Evolutionary conservation across 2,888 invertebrate genomes (phyloP), one percentile per base, ranked within the genome.

Genomic region (Macropis europaea): DNA sequence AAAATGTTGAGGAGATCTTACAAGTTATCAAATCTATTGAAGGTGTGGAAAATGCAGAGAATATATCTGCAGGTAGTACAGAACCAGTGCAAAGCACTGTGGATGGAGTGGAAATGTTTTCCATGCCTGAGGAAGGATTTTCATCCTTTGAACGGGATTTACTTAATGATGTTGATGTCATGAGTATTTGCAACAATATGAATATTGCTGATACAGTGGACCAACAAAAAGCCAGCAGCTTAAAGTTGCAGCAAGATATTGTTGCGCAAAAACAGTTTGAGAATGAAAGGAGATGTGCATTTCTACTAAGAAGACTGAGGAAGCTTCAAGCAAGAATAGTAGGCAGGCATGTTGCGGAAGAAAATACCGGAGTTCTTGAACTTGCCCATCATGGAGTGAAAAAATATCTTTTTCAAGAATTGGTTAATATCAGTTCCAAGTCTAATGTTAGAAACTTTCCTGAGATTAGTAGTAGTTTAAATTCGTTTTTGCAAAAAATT

Each of bases 11-110:
- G 24, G 95, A 95, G 77, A 91, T 96, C 56, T 91, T 96, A 7
- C 95, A 95, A 88, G 95, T 94, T 2, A 94, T 96, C 47, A 95
- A 95, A 89, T 94, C 94, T 5, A 93, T 96, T 79, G 95, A 95
- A 81, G 90, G 90, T 47, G 91, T 90, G 2, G 77, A 90, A 50
- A 77, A 73, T 28, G 76, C 68, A n/a, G 85, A 81, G 19, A 83
- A 77, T 56, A 81, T 83, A 50, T 62, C 79, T 38, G 63, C 75
- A 5, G 70, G 69, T 4, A 66, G 62, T n/a, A 70, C 61, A 6
- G 84, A 84, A 42, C 79, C 77, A n/a, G 77, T 62, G 28, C 82
- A 77, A 26, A 68, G 67, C 32, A 22, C 76, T 5, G 82, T 80
- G 9, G 84, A 84, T 9, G 83, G 81, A 6, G 82, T 81, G 1